Base-by-base conservation (phyloP, 2,113 vertebrate species). In the Catharus minimus region DNA sequence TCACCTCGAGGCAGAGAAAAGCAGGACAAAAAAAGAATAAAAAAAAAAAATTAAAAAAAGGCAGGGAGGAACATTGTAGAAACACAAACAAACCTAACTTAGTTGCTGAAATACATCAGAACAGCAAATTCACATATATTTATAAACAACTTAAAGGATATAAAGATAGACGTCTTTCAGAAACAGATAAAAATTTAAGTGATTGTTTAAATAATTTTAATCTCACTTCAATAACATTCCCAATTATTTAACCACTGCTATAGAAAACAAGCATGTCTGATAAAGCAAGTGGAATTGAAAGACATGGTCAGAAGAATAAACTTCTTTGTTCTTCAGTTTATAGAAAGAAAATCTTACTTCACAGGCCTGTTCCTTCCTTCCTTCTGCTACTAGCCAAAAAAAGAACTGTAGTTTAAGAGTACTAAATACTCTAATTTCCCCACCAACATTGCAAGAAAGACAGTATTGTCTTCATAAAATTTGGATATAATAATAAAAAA, bases 1-100 rank as follows among this genome's bases (percentile, higher is more conserved):
- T 89, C 17, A 78, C 8, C 8, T 81, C 43, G 38, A 68, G 22
- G 6, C 9, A 92, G 9, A 13, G 5, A 22, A 17, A 30, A n/a
- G 10, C 10, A 22, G 9, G 3, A 10, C 2, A 19, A 46, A 61
- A 17, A 0, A 20, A 38, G 4, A 27, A 27, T 53, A 13, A 5
- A 46, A 36, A 16, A 22, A 57, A 38, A 38, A 18, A 43, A 10
- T 38, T 38, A 9, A 36, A 14, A 14, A 17, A 14, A 0, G 38
- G 38, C 10, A 38, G 38, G 24, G 3, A 13, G 5, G 14, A 0
- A 50, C 18, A 41, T 6, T 8, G 3, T 38, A 79, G 55, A 43
- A 89, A 66, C 15, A 73, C 12, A 89, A 74, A n/a, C 12, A 47
- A 89, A 36, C 10, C 16, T 78, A 43, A 74, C 57, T 74, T 52